Evolutionary conservation across 2,113 vertebrate genomes (phyloP).

Genomic region (Chionodraco myersi): DNA sequence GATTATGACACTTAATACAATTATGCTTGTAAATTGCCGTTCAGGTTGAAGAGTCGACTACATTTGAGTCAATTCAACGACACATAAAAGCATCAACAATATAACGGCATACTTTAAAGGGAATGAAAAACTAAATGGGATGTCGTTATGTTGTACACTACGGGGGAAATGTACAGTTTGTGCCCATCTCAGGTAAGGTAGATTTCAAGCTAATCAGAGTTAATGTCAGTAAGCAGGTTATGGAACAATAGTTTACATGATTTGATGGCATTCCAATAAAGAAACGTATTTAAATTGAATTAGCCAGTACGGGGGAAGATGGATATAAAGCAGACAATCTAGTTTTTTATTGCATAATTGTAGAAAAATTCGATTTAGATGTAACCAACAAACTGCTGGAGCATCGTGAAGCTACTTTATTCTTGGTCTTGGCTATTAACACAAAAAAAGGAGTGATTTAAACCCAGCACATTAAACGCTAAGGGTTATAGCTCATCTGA

Average conservation of each 20-base stretch:
- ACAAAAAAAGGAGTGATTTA: too few relatives aligned
- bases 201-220: not conserved
- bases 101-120: not conserved
- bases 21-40: not conserved
- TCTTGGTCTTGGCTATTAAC: too few relatives aligned
- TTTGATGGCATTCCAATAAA: not conserved
- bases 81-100: not conserved
- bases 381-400: not conserved
- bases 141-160: not conserved
- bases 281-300: not conserved
- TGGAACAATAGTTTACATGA: not conserved
- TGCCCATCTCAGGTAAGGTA: not conserved
- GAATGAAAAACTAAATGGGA: not conserved
- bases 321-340: not conserved
- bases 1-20: conserved; percentile 13
- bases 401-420: not conserved
- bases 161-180: too few relatives aligned
- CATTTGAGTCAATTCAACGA: conserved; percentile 3
- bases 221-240: not conserved
- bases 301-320: too few relatives aligned
- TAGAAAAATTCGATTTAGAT: not conserved
- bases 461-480: too few relatives aligned
- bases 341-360: too few relatives aligned
- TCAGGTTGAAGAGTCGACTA: not conserved
- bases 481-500: too few relatives aligned